Evolutionary conservation across 2,888 invertebrate species (phyloP).

Genomic region (Caenorhabditis zanzibari): DNA sequence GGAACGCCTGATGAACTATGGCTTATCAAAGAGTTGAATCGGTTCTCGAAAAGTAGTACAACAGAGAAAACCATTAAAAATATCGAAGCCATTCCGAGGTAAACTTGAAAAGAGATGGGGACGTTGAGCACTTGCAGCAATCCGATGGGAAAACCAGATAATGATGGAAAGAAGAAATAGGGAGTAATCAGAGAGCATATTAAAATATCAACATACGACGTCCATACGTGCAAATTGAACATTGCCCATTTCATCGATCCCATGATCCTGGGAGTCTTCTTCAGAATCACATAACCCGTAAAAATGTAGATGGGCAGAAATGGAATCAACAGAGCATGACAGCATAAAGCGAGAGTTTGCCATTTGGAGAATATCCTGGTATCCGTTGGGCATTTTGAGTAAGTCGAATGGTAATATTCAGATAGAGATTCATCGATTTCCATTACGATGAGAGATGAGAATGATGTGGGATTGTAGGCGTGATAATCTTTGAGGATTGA

Average conservation of each 20-base stretch:
- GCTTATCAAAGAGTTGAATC: neutral
- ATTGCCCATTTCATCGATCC: constrained; percentile 6
- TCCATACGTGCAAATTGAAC: constrained; percentile 17
- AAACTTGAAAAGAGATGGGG: neutral
- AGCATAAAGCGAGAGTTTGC: constrained; percentile 3
- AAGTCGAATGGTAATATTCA: neutral
- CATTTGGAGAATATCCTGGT: neutral
- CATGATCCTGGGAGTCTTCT: constrained; percentile 12
- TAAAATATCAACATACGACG: constrained; percentile 12
- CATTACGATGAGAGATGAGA: neutral
- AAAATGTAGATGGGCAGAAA: constrained; percentile 2
- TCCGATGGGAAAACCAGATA: constrained; percentile 16
- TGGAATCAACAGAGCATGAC: constrained; percentile 7
- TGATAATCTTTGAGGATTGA: neutral
- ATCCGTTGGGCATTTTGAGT: neutral
- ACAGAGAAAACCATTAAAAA: neutral
- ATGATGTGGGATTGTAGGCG: neutral
- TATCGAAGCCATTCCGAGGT: neutral
- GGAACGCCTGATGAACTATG: neutral
- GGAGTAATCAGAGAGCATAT: constrained; percentile 10
- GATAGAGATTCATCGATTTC: neutral
- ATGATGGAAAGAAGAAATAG: constrained; percentile 24
- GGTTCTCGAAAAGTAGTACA: neutral
- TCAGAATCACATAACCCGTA: constrained; percentile 12
- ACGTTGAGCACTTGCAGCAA: neutral